These are phyloP conservation scores for Drosophila sulfurigaster DNA, from an alignment of 1,140 invertebrate genomes.

Conservation along the genomic window DNA sequence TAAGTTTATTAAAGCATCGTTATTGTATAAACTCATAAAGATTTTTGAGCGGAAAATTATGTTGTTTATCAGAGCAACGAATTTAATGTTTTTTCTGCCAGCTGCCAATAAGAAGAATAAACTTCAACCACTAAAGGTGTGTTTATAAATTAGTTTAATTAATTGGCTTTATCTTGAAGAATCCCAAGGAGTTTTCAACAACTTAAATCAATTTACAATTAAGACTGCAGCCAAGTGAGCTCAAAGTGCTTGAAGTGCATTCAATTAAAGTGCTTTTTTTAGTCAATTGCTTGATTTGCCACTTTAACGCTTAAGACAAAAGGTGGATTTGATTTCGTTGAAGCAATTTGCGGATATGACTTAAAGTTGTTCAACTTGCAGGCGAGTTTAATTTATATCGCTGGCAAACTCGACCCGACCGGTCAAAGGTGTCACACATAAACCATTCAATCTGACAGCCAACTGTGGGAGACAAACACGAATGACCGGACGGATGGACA, in stretches of 20 bases:
- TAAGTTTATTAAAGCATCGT: not conserved
- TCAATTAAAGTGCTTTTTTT: not conserved
- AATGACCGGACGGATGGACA: not conserved
- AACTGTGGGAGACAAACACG: slow-evolving; percentile 38
- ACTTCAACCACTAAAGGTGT: too few species aligned
- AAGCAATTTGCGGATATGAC: slow-evolving; percentile 14
- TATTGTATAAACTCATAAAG: not conserved
- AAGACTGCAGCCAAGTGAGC: too few species aligned
- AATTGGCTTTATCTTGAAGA: too few species aligned
- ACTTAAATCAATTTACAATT: too few species aligned
- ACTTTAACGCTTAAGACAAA: not conserved
- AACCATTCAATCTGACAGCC: slow-evolving; percentile 81
- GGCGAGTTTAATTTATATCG: slow-evolving; percentile 71
- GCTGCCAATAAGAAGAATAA: too few species aligned
- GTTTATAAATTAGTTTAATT: too few species aligned
- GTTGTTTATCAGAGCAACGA: not conserved
- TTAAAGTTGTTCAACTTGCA: slow-evolving; percentile 38
- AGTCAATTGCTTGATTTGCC: not conserved
- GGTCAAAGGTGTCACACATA: slow-evolving; percentile 81
- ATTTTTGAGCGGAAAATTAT: not conserved
- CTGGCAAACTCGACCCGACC: slow-evolving; percentile 59
- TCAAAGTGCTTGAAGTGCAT: not conserved
- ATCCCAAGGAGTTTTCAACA: too few species aligned
- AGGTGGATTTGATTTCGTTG: slow-evolving; percentile 5
- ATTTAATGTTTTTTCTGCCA: too few species aligned